Evolutionary conservation across 2,113 vertebrate species (phyloP), one percentile per base, ranked within the genome.

Genomic region (Girardinichthys multiradiatus): DNA sequence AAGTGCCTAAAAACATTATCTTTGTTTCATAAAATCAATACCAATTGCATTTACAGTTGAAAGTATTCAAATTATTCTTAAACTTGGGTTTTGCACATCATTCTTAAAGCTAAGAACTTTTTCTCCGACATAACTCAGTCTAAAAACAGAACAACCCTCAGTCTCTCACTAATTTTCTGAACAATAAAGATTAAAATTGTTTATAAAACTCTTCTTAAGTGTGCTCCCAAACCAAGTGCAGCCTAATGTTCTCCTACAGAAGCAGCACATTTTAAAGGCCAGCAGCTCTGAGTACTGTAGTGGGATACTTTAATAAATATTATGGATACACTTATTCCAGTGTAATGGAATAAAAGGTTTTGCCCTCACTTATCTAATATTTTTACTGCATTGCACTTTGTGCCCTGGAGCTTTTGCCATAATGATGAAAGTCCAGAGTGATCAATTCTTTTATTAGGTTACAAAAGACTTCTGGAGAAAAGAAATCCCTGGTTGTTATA

Each of bases 361-460:
- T 42, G 67, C 13, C 30, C 66, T 67, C 24, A 65, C 62, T 19
- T 35, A 57, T 71, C 68, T 37, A 24, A 42, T 54, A 37, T 21
- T 72, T 57, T 70, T 4, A 57, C 71, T 11, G 27, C 48, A 31
- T n/a, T 39, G 59, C 68, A 39, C 57, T 27, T 5, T 60, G 61
- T 75, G 27, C 64, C 83, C 75, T 0, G 37, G 15, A 81, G 89
- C 83, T 8, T 8, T 68, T 29, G 62, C 37, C 68, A 33, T 61
- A 61, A 54, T 78, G 84, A 80, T 1, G 72, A 67, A 76, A 68
- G 77, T 72, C 79, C 81, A 19, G 45, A 27, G 62, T 60, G 70
- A 85, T 88, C 86, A 72, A 82, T 88, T 77, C 6, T 82, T 85
- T 75, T 80, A 85, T 88, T 83, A 74, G 78, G 71, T 80, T 86